Evolutionary conservation across 2,113 vertebrate species (phyloP), one percentile per base, ranked within the genome.

Genomic region (Campylomormyrus numenius): DNA sequence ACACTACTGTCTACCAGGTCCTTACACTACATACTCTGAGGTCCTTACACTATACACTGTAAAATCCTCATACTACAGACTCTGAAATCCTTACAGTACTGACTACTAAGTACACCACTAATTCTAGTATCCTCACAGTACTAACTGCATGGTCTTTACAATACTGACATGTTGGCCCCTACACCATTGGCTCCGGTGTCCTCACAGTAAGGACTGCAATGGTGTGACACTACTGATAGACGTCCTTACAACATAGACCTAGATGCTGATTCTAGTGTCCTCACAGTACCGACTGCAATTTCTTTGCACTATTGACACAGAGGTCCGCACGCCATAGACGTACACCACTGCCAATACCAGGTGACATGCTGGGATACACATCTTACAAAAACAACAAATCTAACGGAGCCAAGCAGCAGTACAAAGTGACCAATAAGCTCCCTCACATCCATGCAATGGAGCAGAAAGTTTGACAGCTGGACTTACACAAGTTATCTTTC

Each of bases 401-500:
- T 35, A 31, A 35, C 0, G 13, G 70, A 35, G 31, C 31, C 70
- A 74, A 74, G 70, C 70, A 27, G n/a, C 8, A 74, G 66, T 5
- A 74, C 0, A 35, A 74, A 15, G 3, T 74, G 27, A 74, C 31
- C 70, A 17, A 35, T 3, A 35, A 13, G 27, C 13, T 15, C 77
- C 80, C 42, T 21, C 6, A 24, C 39, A 46, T 24, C 39, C 35
- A 39, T 39, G 24, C 80, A 70, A 83, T 53, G 27, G 35, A 7
- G 10, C 24, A 53, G 56, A 48, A 58, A 49, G 52, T 10, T 15
- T n/a, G 3, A 85, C 48, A 9, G 9, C 70, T 35, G 52, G 77
- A 89, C n/a, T n/a, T 45, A 86, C 84, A 86, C 10, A 86, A 86
- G 85, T 21, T 17, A 48, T 85, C 83, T 85, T 85, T 85, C 45